Percentiles rank a stretch among this genome's conserved stretches.
Evolutionary conservation across 1,140 invertebrate genomes (phyloP).

Genomic region (Plutomurus gul): DNA sequence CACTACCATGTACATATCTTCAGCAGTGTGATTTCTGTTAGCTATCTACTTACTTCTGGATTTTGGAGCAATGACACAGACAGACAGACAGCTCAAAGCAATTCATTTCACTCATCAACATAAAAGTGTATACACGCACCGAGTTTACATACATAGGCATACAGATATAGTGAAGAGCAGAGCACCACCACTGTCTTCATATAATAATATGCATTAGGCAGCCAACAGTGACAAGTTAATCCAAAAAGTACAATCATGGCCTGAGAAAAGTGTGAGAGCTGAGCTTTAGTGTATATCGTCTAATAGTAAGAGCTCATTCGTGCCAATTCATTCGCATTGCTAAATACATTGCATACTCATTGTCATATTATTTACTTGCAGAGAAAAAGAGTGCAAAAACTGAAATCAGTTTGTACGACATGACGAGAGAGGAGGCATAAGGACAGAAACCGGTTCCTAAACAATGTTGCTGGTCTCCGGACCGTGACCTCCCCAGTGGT

Average conservation of each 20-base stretch:
- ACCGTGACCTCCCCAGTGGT: conserved; percentile 26
- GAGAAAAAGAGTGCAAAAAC: not conserved
- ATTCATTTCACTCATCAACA: not conserved
- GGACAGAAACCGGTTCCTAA: conserved; percentile 11
- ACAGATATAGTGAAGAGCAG: not conserved
- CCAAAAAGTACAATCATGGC: no score
- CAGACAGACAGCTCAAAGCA: not conserved
- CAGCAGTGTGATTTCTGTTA: not conserved
- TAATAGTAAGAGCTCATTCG: not conserved
- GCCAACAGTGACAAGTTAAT: no score
- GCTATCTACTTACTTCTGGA: not conserved
- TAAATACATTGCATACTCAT: no score
- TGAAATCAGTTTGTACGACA: not conserved
- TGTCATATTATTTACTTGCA: not conserved
- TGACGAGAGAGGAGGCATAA: not conserved
- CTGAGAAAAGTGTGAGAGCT: no score
- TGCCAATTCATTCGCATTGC: not conserved
- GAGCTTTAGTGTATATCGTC: not conserved
- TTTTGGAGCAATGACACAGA: conserved; percentile 25
- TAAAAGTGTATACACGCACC: no score
- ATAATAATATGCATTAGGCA: no score
- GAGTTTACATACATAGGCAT: no score
- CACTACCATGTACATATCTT: not conserved
- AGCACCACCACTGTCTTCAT: not conserved
- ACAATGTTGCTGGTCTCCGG: conserved; percentile 29